Percentiles rank a stretch among this genome's conserved stretches.
These are phyloP conservation scores for Centropus bengalensis DNA, from an alignment of 2,113 vertebrate genomes.

Conservation along the genomic window DNA sequence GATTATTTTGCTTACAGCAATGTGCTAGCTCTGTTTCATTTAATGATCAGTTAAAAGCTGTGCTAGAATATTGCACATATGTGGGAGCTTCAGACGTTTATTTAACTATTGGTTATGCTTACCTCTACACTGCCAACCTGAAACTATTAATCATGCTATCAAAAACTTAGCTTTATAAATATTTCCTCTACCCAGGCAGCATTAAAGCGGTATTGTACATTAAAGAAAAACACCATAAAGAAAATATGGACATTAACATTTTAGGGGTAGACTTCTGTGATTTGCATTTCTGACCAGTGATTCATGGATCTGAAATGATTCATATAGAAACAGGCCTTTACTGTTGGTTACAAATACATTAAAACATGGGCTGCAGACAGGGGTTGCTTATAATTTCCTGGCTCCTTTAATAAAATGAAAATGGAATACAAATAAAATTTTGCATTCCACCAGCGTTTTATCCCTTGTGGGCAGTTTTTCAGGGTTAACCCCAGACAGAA, in stretches of 20 bases:
- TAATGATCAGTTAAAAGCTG: constrained; percentile 65
- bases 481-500: no score
- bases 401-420: no score
- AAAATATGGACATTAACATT: not conserved
- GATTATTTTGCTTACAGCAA: constrained; percentile 70
- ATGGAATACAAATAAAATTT: no score
- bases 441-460: no score
- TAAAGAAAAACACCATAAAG: not conserved
- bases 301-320: no score
- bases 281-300: not conserved
- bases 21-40: constrained; percentile 60
- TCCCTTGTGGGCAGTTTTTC: no score
- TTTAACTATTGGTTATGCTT: constrained; percentile 52
- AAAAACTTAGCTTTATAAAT: not conserved
- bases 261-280: not conserved
- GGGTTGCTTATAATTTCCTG: no score
- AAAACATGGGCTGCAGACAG: no score
- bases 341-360: no score
- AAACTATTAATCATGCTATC: constrained; percentile 24
- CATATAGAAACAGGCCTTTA: no score
- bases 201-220: not conserved
- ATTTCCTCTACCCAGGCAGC: not conserved
- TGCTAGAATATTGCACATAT: not conserved
- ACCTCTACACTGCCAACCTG: not conserved
- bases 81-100: not conserved